These are phyloP conservation scores for Drosophila ficusphila DNA, from an alignment of 1,140 invertebrate species.

Conservation along the genomic window DNA sequence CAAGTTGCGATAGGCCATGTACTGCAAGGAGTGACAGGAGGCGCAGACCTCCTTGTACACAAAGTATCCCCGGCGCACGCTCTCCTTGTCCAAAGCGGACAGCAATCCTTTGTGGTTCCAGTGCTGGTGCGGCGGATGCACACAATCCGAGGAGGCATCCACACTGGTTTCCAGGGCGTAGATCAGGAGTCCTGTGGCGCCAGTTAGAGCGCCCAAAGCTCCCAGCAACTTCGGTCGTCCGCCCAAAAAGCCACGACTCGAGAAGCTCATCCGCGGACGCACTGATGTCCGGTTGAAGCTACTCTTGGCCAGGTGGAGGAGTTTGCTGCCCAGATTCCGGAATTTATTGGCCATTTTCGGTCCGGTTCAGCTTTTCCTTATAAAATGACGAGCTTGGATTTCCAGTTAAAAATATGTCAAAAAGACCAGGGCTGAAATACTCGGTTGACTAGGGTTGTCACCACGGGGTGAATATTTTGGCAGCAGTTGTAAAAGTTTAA, in stretches of 20 bases:
- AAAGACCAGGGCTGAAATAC: not conserved
- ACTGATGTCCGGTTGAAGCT: conserved; percentile 1
- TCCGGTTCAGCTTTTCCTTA: not conserved
- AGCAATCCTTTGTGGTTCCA: conserved; percentile 93
- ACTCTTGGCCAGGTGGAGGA: conserved; percentile 23
- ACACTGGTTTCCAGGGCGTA: conserved; percentile 95
- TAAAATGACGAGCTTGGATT: not conserved
- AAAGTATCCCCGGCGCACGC: conserved; percentile 96
- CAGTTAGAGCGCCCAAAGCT: conserved; percentile 88
- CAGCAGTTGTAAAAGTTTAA: too few relatives aligned
- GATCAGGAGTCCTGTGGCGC: conserved; percentile 91
- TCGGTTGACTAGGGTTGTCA: not conserved
- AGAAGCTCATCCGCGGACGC: conserved; percentile 9
- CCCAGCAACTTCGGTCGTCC: conserved; percentile 16
- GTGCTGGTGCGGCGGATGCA: conserved; percentile 91
- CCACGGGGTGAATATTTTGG: not conserved
- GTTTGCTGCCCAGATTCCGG: conserved; percentile 23
- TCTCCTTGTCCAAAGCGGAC: conserved; percentile 90
- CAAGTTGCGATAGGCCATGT: conserved; percentile 96
- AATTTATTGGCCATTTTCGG: conserved; percentile 41
- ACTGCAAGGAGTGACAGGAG: conserved; percentile 98
- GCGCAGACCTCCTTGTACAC: conserved; percentile 99
- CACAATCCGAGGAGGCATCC: conserved; percentile 90
- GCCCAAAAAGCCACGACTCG: not conserved
- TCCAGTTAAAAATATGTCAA: not conserved